Evolutionary conservation across 2,113 vertebrate species (phyloP), one percentile per base, ranked within the genome.

Genomic region (Hyla sarda): DNA sequence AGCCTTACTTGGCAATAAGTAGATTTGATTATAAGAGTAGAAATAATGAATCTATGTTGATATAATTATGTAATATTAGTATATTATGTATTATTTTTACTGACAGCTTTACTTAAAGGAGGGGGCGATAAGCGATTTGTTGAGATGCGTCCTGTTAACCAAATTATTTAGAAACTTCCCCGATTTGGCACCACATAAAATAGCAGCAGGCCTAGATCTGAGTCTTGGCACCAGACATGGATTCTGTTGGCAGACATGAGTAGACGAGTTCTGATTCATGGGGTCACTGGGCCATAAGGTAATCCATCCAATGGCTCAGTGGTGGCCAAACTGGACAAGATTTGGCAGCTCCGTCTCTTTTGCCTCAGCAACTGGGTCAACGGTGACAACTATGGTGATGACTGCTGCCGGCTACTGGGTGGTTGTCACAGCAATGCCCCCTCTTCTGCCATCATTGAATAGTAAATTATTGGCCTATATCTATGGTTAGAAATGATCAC

Each of bases 281-380:
- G 56, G 56, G 23, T 2, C 56, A 58, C 56, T n/a, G 6, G 56
- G 56, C 14, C 5, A n/a, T 58, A 9, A 58, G 56, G n/a, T 58
- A 23, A 58, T n/a, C 23, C 56, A n/a, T 9, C 21, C 56, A 6
- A 54, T 19, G 16, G 16, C 12, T 1, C 8, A 50, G 48, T 13
- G 12, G 13, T 11, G 58, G 58, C n/a, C 58, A 62, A n/a, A 58
- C 13, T 58, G 56, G 56, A n/a, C 56, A 58, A n/a, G 56, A 4
- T 28, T 62, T 62, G 58, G 58, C 58, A 62, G 10, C n/a, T 25
- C 58, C 58, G 13, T 28, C 58, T 58, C 23, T 58, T 14, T 58
- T n/a, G 56, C 56, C 56, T 58, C n/a, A 58, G 56, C 58, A 62
- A 62, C n/a, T 62, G 58, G 58, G 23, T 58, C 56, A 58, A 58